Evolutionary conservation across 2,113 vertebrate genomes (phyloP).

Genomic region (Pycnonotus jocosus): DNA sequence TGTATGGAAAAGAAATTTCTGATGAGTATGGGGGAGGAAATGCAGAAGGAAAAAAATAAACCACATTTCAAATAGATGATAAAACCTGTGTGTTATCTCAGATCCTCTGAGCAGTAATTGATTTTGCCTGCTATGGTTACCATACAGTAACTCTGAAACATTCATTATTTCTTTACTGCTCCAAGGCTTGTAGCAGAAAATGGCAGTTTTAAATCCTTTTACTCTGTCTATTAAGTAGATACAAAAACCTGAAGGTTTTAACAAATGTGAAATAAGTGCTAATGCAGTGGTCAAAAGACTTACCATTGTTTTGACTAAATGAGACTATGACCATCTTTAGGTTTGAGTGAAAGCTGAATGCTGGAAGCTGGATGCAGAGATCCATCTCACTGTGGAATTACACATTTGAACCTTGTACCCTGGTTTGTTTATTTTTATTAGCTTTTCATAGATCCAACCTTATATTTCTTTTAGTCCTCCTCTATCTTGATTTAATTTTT

Average conservation of each 20-base stretch:
- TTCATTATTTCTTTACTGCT: slow-evolving; percentile 46
- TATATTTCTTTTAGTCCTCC: neutral
- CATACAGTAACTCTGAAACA: slow-evolving; percentile 25
- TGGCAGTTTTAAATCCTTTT: slow-evolving; percentile 12
- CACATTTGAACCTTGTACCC: neutral
- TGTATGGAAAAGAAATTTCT: neutral
- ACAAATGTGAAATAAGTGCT: slow-evolving; percentile 19
- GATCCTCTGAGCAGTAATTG: slow-evolving; percentile 40
- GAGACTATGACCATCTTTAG: neutral
- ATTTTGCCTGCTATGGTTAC: slow-evolving; percentile 57
- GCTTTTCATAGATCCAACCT: neutral
- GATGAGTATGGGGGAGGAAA: neutral
- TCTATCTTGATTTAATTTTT: slow-evolving; percentile 37
- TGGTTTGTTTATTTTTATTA: neutral
- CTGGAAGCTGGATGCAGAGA: neutral
- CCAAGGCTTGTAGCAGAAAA: slow-evolving; percentile 29
- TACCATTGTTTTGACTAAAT: neutral
- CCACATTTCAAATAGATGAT: neutral
- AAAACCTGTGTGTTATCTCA: slow-evolving; percentile 28
- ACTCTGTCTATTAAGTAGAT: slow-evolving; percentile 38
- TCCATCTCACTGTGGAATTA: neutral
- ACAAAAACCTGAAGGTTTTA: slow-evolving; percentile 27
- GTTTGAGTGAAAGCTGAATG: neutral
- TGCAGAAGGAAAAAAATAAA: neutral
- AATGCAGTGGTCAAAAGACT: neutral